Evolutionary conservation across 2,797 vertebrate genomes (phyloP).

Genomic region (Neosilurus hyrtlii): DNA sequence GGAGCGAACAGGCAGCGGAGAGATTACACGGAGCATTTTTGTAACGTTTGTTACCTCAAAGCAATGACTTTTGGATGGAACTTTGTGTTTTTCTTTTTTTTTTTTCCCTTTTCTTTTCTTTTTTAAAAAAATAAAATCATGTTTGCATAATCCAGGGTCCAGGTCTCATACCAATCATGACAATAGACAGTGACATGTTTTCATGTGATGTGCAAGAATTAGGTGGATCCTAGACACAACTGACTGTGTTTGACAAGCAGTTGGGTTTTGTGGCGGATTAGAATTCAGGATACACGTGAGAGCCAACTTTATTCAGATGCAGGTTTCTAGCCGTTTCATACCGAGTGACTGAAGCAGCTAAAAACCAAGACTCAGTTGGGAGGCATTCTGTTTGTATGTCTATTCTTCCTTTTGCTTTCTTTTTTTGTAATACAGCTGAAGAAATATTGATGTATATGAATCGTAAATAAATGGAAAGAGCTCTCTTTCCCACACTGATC

Average conservation of each 20-base stretch:
- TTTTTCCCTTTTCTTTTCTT: slow-evolving; percentile 36
- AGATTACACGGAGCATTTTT: slow-evolving; percentile 60
- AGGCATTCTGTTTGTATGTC: slow-evolving; percentile 96
- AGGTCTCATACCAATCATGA: slow-evolving; percentile 60
- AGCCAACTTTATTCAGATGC: slow-evolving; percentile 68
- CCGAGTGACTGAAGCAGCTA: slow-evolving; percentile 70
- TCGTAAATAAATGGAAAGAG: slow-evolving; percentile 93
- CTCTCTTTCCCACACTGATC: slow-evolving; percentile 72
- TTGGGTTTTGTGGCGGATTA: slow-evolving; percentile 10
- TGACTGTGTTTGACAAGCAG: slow-evolving; percentile 30
- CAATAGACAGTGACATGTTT: slow-evolving; percentile 59
- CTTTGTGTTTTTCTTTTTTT: slow-evolving; percentile 50
- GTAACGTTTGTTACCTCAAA: slow-evolving; percentile 74
- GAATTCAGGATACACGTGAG: slow-evolving; percentile 24
- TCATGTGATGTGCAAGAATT: slow-evolving; percentile 34
- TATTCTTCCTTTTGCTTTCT: slow-evolving; percentile 78
- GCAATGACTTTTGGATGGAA: slow-evolving; percentile 70
- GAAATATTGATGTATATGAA: slow-evolving; percentile 99
- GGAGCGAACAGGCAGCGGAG: slow-evolving; percentile 40
- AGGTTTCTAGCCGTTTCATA: slow-evolving; percentile 60
- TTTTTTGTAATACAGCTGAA: slow-evolving; percentile 96
- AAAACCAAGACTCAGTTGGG: slow-evolving; percentile 78
- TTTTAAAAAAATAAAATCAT: slow-evolving; percentile 42
- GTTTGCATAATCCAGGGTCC: slow-evolving; percentile 66
- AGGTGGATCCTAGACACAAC: slow-evolving; percentile 35